Conservation (phyloP, 2,797 vertebrate genomes). For the Catharus ustulatus region DNA sequence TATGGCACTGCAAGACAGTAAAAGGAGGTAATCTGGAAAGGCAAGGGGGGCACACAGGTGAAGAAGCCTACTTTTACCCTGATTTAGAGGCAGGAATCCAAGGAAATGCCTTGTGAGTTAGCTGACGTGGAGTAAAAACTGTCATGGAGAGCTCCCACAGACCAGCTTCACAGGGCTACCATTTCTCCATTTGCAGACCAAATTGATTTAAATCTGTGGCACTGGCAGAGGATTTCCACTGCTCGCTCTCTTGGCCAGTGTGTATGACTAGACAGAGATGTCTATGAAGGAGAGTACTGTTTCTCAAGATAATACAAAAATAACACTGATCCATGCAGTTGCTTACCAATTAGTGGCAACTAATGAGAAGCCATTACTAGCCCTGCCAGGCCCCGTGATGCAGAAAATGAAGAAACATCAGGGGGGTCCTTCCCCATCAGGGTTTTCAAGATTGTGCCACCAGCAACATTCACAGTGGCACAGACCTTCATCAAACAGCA, state of each 20-base stretch:
- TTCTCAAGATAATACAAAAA: background rate
- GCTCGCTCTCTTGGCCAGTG: background rate
- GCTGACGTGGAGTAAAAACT: background rate
- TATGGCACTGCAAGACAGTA: background rate
- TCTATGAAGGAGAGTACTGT: background rate
- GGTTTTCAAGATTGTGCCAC: background rate
- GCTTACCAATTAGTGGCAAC: background rate
- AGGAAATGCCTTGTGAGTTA: background rate
- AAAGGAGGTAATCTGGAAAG: background rate
- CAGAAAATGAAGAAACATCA: background rate
- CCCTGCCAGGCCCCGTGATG: background rate
- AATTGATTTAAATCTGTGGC: background rate
- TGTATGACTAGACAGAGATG: background rate
- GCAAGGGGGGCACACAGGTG: background rate
- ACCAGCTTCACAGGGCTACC: background rate
- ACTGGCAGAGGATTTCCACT: background rate
- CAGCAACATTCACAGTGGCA: background rate
- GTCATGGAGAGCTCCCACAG: background rate
- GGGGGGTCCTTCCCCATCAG: background rate
- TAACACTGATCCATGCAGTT: background rate
- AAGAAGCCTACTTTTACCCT: background rate
- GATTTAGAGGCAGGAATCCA: background rate
- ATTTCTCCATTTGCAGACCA: background rate
- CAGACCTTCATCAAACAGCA: background rate
- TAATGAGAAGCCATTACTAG: background rate